Percentiles rank a stretch among this genome's conserved stretches.
These are phyloP conservation scores for Gymnocheta viridis DNA, from an alignment of 2,888 invertebrate genomes.

Conservation along the genomic window DNA sequence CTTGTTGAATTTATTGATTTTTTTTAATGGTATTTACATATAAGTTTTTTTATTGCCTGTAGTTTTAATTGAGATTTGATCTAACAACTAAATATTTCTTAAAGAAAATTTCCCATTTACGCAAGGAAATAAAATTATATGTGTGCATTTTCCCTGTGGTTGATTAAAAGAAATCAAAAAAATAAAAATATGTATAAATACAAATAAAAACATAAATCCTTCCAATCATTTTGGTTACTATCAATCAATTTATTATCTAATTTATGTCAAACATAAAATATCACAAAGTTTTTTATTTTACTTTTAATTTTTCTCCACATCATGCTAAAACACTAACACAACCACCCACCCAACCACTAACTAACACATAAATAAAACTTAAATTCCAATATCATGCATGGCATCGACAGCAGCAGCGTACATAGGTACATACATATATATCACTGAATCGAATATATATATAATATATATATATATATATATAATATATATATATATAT, in stretches of 20 bases:
- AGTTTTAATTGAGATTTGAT: constrained; percentile 63
- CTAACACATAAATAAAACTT: constrained; percentile 4
- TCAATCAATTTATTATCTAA: constrained; percentile 27
- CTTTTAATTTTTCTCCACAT: constrained; percentile 15
- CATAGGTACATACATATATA: background rate
- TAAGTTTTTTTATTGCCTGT: constrained; percentile 59
- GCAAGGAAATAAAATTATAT: constrained; percentile 71
- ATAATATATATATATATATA: background rate
- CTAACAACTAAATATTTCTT: constrained; percentile 62
- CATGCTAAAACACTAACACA: constrained; percentile 26
- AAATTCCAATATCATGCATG: background rate
- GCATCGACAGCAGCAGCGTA: constrained; percentile 3
- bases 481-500: background rate
- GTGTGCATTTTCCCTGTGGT: constrained; percentile 67
- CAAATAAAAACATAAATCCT: constrained; percentile 49
- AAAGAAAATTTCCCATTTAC: constrained; percentile 67
- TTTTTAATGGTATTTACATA: constrained; percentile 61
- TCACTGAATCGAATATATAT: background rate
- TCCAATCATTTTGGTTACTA: constrained; percentile 59
- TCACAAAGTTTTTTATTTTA: constrained; percentile 11
- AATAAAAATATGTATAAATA: constrained; percentile 15
- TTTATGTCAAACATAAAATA: constrained; percentile 46
- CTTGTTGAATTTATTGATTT: constrained; percentile 69
- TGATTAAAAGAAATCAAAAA: constrained; percentile 58
- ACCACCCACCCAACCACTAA: background rate